phyloP scores from a whole-genome alignment of 2,888 invertebrate species.

The Drosophila anomalata region DNA sequence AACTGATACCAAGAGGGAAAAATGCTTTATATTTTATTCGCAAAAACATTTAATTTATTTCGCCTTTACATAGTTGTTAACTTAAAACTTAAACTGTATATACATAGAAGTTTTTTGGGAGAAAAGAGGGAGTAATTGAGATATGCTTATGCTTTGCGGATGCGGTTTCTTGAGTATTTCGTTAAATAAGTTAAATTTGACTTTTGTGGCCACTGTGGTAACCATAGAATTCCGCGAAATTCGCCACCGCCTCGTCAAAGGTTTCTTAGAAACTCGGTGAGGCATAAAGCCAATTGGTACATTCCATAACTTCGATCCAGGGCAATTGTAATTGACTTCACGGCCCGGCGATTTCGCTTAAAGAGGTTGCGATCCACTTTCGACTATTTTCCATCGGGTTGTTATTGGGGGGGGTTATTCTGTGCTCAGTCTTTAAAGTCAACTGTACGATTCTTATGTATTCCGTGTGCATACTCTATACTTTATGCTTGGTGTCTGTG shows the following conservation, averaged over 20 bases:
- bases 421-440: conserved; percentile 74
- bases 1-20: background rate
- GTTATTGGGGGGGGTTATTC: conserved; percentile 27
- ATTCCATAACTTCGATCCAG: conserved; percentile 3
- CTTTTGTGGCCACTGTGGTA: conserved; percentile 51
- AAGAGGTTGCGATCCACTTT: conserved; percentile 10
- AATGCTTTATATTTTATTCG: conserved; percentile 1
- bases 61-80: conserved; percentile 36
- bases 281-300: background rate
- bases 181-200: conserved; percentile 73
- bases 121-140: conserved; percentile 12
- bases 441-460: conserved; percentile 62
- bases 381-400: conserved; percentile 27
- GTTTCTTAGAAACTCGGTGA: conserved; percentile 9
- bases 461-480: conserved; percentile 60
- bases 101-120: conserved; percentile 39
- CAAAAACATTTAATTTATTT: conserved; percentile 16
- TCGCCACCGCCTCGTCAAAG: conserved; percentile 17
- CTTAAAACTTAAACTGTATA: conserved; percentile 60
- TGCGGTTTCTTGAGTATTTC: conserved; percentile 57
- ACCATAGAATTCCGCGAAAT: conserved; percentile 39
- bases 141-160: background rate
- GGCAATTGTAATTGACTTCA: conserved; percentile 20
- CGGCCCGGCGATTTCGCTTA: conserved; percentile 3
- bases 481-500: conserved; percentile 16